phyloP scores from a whole-genome alignment of 2,888 invertebrate species.

The Agonopterix subpropinquella region DNA sequence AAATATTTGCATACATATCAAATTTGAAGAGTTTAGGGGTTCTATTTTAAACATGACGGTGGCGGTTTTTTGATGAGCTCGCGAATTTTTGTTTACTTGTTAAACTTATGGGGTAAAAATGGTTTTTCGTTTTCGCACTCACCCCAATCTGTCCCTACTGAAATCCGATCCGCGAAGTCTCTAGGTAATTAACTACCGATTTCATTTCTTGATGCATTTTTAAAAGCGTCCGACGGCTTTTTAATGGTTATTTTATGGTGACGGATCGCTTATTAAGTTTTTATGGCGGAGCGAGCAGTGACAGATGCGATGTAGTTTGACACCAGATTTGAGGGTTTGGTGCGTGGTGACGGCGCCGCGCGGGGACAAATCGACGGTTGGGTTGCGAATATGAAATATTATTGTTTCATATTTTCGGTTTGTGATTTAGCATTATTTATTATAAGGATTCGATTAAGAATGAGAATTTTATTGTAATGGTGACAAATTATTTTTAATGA shows the following conservation, averaged over 20 bases:
- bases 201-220: conserved; percentile 75
- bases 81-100: neutral
- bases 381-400: neutral
- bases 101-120: neutral
- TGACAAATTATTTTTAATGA: no score
- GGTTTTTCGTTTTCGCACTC: conserved; percentile 16
- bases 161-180: conserved; percentile 66
- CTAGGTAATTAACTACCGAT: conserved; percentile 74
- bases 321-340: conserved; percentile 58
- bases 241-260: conserved; percentile 76
- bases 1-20: conserved; percentile 72
- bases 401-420: no score
- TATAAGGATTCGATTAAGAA: no score
- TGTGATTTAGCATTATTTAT: no score
- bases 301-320: conserved; percentile 73
- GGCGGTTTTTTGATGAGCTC: conserved; percentile 1
- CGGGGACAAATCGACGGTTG: neutral
- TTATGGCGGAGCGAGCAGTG: conserved; percentile 58
- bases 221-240: conserved; percentile 73
- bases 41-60: conserved; percentile 21
- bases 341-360: conserved; percentile 7
- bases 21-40: conserved; percentile 39
- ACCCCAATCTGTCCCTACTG: conserved; percentile 36
- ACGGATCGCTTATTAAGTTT: conserved; percentile 75
- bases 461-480: no score